Evolutionary conservation across 2,888 invertebrate species (phyloP).

Genomic region (Rugalucina vietnamica): DNA sequence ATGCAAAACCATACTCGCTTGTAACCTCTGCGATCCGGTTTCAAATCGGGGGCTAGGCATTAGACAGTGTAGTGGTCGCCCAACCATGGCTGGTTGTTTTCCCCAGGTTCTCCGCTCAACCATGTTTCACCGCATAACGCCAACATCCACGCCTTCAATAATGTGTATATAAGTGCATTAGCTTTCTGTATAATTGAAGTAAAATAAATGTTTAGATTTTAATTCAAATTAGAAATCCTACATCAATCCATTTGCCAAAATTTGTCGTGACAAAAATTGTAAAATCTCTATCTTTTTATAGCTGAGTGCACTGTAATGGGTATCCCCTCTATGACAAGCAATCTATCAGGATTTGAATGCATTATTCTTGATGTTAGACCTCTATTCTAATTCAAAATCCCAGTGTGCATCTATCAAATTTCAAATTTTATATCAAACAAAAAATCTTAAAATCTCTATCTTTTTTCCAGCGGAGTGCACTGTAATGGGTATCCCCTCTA

Average conservation of each 20-base stretch:
- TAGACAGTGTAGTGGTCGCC: no score
- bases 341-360: constrained; percentile 98
- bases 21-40: no score
- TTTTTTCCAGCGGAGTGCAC: constrained; percentile 94
- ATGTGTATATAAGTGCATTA: no score
- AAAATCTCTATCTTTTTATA: constrained; percentile 55
- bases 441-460: background rate
- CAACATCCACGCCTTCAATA: no score
- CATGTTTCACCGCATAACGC: no score
- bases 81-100: no score
- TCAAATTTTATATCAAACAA: no score
- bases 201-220: background rate
- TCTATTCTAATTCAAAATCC: background rate
- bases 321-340: constrained; percentile 98
- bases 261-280: background rate
- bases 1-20: no score
- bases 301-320: constrained; percentile 99
- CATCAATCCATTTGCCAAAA: background rate
- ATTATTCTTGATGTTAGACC: constrained; percentile 93
- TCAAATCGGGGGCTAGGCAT: no score
- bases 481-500: constrained; percentile 99
- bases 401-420: background rate
- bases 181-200: no score
- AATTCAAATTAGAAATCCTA: no score
- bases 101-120: no score